A percentile compares a stretch with the other conserved stretches of the same genome.
Conservation (phyloP, 2,888 invertebrate genomes). For the Zaprionus obscuricornis region DNA sequence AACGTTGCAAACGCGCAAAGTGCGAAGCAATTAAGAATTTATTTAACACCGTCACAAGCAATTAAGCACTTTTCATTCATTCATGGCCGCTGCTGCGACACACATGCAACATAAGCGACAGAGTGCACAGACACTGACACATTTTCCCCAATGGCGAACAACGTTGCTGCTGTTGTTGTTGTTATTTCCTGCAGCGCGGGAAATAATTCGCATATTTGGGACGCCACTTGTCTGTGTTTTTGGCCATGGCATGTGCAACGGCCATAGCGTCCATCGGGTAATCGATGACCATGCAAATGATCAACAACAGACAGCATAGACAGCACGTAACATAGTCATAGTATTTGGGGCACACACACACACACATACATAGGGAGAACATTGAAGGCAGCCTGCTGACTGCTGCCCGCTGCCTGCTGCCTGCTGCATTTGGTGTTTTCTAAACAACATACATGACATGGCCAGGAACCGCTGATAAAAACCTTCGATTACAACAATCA, state of each 20-base stretch:
- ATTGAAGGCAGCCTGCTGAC: not conserved
- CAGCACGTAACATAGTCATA: not conserved
- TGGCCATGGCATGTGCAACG: constrained; percentile 36
- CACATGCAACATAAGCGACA: constrained; percentile 12
- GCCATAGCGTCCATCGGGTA: constrained; percentile 43
- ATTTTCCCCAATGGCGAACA: constrained; percentile 49
- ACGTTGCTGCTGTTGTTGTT: not conserved
- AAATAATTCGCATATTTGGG: constrained; percentile 74
- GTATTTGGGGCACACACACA: not conserved
- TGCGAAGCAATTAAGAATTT: constrained; percentile 83
- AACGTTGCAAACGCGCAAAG: constrained; percentile 82
- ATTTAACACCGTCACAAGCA: constrained; percentile 83
- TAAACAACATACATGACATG: constrained; percentile 64
- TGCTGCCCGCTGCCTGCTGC: constrained; percentile 25
- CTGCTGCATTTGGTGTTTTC: constrained; percentile 23
- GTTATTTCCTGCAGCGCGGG: constrained; percentile 49
- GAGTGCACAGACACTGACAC: constrained; percentile 39
- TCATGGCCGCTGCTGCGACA: constrained; percentile 59
- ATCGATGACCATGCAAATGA: constrained; percentile 71
- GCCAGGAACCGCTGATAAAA: constrained; percentile 41
- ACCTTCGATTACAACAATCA: constrained; percentile 56
- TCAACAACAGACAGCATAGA: constrained; percentile 36
- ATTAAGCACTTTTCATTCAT: constrained; percentile 82
- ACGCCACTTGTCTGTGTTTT: constrained; percentile 59
- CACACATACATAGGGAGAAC: no score